Evolutionary conservation across 1,140 invertebrate species (phyloP).

Genomic region (Cydia fagiglandana): DNA sequence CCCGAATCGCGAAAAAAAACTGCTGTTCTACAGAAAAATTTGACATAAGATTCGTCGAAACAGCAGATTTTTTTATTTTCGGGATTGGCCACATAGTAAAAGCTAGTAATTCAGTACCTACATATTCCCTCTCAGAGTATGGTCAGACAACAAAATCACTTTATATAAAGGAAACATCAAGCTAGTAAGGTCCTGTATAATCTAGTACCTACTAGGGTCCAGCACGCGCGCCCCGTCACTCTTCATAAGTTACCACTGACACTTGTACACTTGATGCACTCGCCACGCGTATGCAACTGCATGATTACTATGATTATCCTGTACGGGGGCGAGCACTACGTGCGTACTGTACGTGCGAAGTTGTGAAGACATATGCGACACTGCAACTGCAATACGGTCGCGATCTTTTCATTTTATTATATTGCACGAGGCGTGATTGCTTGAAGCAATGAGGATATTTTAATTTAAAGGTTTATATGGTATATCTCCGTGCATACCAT

Average conservation of each 20-base stretch:
- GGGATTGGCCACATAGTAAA: too few relatives aligned
- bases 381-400: background rate
- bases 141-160: too few relatives aligned
- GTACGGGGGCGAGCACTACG: background rate
- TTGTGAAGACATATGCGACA: background rate
- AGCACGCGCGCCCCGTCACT: conserved; percentile 20
- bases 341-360: background rate
- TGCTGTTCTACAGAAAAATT: too few relatives aligned
- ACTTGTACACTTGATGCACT: conserved; percentile 11
- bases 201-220: background rate
- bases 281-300: conserved; percentile 37
- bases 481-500: too few relatives aligned
- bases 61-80: too few relatives aligned
- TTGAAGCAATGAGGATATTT: background rate
- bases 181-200: background rate
- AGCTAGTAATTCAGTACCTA: too few relatives aligned
- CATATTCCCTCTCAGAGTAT: too few relatives aligned
- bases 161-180: too few relatives aligned
- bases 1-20: too few relatives aligned
- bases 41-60: too few relatives aligned
- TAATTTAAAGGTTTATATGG: background rate
- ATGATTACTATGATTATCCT: conserved; percentile 17
- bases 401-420: background rate
- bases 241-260: conserved; percentile 5
- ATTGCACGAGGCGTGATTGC: too few relatives aligned